These are phyloP conservation scores for Brachynemurus nebulosus DNA, from an alignment of 2,888 invertebrate species.

Conservation along the genomic window DNA sequence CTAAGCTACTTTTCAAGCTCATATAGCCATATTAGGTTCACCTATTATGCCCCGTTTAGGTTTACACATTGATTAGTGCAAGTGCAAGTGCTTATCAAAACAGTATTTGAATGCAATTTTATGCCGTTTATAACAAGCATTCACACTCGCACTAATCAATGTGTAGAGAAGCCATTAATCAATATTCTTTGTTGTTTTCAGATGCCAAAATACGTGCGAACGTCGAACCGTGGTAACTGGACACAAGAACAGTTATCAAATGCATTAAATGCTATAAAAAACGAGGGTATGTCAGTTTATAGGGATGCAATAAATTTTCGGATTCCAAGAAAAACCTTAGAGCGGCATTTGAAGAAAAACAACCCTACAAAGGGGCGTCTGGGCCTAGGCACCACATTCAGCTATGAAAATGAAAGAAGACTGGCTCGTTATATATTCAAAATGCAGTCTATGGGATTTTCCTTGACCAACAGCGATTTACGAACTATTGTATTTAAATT, in stretches of 20 bases:
- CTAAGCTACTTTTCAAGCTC: not conserved
- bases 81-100: no score
- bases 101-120: no score
- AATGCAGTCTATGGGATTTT: not conserved
- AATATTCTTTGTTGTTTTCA: not conserved
- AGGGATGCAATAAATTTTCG: no score
- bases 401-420: not conserved
- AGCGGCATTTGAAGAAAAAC: not conserved
- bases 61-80: no score
- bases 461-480: not conserved
- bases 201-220: not conserved
- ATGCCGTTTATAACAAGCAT: no score
- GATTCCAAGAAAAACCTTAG: not conserved
- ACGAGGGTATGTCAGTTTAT: no score
- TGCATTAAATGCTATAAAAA: no score
- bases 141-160: no score
- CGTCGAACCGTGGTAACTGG: not conserved
- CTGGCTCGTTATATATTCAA: not conserved
- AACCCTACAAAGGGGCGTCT: not conserved
- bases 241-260: not conserved
- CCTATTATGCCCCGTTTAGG: no score
- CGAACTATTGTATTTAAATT: not conserved
- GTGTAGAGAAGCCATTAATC: no score
- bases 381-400: not conserved
- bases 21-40: not conserved